Percentiles rank a stretch among this genome's conserved stretches.
Evolutionary conservation across 2,113 vertebrate species (phyloP).

Genomic region (Alethe diademata): DNA sequence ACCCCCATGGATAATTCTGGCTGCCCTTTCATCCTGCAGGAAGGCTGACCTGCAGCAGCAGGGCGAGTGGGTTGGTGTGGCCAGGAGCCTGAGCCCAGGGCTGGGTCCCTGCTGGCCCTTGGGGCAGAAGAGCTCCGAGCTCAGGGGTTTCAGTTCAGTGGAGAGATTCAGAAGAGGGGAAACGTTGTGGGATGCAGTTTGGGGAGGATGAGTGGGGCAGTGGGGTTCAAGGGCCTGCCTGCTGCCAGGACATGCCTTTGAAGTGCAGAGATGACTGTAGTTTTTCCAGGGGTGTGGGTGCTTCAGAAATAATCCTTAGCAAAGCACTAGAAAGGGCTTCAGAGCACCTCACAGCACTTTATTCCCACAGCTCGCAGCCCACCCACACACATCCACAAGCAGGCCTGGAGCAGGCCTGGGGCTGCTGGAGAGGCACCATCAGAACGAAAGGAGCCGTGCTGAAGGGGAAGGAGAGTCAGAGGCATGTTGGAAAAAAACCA

Average conservation of each 20-base stretch:
- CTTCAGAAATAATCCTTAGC: neutral
- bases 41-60: neutral
- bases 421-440: neutral
- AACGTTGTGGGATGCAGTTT: accelerated
- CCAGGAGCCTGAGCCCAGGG: neutral
- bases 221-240: neutral
- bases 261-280: neutral
- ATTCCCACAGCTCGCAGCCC: neutral
- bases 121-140: accelerated
- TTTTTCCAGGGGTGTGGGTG: neutral
- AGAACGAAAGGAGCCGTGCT: neutral
- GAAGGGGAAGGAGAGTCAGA: neutral
- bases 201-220: neutral
- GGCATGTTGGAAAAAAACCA: neutral
- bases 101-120: neutral
- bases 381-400: neutral
- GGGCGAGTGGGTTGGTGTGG: accelerated
- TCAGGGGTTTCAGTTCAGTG: neutral
- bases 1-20: accelerated
- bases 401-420: neutral
- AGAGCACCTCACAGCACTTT: conserved; percentile 1
- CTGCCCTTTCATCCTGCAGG: neutral
- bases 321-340: neutral
- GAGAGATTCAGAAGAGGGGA: neutral
- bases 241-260: neutral